Evolutionary conservation across 2,797 vertebrate genomes (phyloP), one percentile per base, ranked within the genome.

Genomic region (Rhyacichthys aspro): DNA sequence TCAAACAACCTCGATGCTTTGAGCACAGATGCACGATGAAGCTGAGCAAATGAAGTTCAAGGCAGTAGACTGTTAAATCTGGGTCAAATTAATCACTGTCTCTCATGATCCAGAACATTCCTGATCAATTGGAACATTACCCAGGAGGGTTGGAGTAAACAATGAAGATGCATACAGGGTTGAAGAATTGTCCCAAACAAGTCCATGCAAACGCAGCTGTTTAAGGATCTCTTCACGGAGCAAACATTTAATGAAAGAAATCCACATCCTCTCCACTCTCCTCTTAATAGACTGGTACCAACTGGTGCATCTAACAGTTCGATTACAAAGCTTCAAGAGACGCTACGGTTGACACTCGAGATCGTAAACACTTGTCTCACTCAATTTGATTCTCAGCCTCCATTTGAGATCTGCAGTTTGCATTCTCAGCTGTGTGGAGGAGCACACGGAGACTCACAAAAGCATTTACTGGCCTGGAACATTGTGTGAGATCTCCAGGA

Each of bases 391-490:
- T 72, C 71, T 74, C 64, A 49, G 66, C 73, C 70, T 84, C 71
- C 78, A 74, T 88, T 78, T 78, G 86, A 83, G 80, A 88, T 16
- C 15, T 5, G 70, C 58, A 47, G 78, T 84, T 86, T 78, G 83
- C 81, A 89, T 89, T 88, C 90, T 88, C 89, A 91, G 89, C 89
- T 92, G 88, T 74, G 81, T 67, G 59, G 56, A 86, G 74, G 69
- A 77, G 75, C 74, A 81, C 80, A 88, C 76, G 80, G 82, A 84
- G 85, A 67, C 78, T 81, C 65, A 70, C 59, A 61, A 80, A 86
- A 79, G 67, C 72, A 78, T 87, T 89, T 79, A 84, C 60, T 76
- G 77, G 83, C 63, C 86, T 89, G 82, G 84, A 90, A 86, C 58
- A 17, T 55, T 57, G 70, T 86, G 82, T 88, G 85, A 79, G 81